Evolutionary conservation across 2,888 invertebrate genomes (phyloP).

Genomic region (Tiphia femorata): DNA sequence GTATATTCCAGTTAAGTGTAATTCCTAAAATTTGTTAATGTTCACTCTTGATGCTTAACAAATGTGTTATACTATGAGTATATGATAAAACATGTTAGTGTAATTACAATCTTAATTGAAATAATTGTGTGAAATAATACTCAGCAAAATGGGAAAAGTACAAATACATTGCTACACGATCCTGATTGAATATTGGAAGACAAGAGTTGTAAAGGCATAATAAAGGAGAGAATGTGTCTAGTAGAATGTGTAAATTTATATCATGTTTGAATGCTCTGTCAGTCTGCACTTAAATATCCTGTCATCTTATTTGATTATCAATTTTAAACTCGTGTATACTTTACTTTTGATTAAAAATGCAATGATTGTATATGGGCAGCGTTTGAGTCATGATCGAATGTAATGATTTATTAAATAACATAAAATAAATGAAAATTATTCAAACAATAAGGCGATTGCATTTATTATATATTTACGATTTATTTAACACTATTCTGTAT

Average conservation of each 20-base stretch:
- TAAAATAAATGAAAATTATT: conserved; percentile 58
- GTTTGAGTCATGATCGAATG: conserved; percentile 66
- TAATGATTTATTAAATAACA: conserved; percentile 64
- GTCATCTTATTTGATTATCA: conserved; percentile 41
- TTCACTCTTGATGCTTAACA: too few relatives aligned
- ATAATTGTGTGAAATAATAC: conserved; percentile 32
- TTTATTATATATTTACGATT: not conserved
- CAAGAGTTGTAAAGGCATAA: conserved; percentile 57
- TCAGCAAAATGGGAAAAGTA: conserved; percentile 46
- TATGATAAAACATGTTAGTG: not conserved
- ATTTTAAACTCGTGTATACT: conserved; percentile 47
- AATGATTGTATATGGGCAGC: conserved; percentile 68
- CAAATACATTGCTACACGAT: conserved; percentile 55
- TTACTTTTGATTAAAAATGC: conserved; percentile 61
- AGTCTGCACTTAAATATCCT: conserved; percentile 42
- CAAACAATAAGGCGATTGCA: conserved; percentile 26
- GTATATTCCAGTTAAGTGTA: too few relatives aligned
- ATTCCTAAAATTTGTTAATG: too few relatives aligned
- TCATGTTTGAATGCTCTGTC: conserved; percentile 49
- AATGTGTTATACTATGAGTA: too few relatives aligned
- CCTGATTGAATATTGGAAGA: conserved; percentile 56
- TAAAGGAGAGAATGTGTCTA: conserved; percentile 56
- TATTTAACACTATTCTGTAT: not conserved
- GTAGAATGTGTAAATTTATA: conserved; percentile 48
- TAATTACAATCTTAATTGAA: not conserved